Percentiles rank a stretch among this genome's conserved stretches.
phyloP scores from a whole-genome alignment of 2,113 vertebrate species.

The Zosterops pallidus region DNA sequence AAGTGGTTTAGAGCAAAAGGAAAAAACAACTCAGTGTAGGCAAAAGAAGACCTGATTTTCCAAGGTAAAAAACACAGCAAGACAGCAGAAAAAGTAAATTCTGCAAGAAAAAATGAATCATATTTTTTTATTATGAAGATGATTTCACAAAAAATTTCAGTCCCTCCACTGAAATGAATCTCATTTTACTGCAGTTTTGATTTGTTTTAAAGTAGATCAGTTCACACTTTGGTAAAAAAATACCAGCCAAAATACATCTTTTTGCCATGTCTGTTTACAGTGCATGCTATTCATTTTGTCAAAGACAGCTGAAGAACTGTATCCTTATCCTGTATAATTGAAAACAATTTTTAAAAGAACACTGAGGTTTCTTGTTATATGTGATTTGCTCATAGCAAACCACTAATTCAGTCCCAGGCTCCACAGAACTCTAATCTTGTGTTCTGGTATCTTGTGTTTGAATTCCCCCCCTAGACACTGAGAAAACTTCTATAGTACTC shows the following conservation, averaged over 20 bases:
- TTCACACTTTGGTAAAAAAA: neutral
- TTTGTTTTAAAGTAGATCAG: neutral
- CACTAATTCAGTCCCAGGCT: neutral
- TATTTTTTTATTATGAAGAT: neutral
- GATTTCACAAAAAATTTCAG: neutral
- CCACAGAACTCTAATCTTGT: neutral
- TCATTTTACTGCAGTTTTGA: neutral
- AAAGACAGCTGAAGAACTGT: neutral
- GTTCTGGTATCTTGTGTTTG: neutral
- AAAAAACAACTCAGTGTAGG: too few relatives aligned
- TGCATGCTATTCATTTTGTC: neutral
- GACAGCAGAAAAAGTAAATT: neutral
- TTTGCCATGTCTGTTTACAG: neutral
- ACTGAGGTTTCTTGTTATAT: neutral
- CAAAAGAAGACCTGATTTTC: too few relatives aligned
- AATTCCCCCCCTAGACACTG: neutral
- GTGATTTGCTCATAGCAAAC: neutral
- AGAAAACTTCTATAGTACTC: neutral
- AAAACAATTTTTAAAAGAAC: neutral
- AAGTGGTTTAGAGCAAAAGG: too few relatives aligned
- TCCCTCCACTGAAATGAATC: neutral
- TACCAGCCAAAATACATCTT: neutral
- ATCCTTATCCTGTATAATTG: neutral
- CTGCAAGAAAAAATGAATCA: neutral
- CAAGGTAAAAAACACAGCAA: too few relatives aligned